phyloP scores from a whole-genome alignment of 2,113 vertebrate genomes.

The Tupaia chinensis region DNA sequence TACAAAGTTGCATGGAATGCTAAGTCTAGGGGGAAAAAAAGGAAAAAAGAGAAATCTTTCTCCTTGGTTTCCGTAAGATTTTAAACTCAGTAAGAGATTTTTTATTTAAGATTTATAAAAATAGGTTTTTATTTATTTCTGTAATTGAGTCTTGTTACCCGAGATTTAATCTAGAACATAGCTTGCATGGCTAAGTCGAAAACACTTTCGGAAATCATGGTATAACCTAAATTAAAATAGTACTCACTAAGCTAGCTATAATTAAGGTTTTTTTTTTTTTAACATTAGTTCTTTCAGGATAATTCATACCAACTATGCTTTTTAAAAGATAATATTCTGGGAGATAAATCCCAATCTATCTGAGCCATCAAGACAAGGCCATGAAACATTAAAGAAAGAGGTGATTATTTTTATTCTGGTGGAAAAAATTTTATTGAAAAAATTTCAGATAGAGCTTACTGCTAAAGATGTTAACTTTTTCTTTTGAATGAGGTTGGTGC shows the following conservation, averaged over 20 bases:
- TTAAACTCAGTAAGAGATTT: slow-evolving; percentile 43
- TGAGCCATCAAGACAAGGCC: not conserved
- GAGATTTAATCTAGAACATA: slow-evolving; percentile 53
- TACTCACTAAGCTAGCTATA: not conserved
- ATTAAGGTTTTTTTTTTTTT: not conserved
- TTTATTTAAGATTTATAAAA: slow-evolving; percentile 58
- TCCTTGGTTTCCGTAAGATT: slow-evolving; percentile 59
- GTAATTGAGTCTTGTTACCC: not conserved
- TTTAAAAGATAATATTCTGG: not conserved
- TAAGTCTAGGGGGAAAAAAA: slow-evolving; percentile 32
- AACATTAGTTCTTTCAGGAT: not conserved
- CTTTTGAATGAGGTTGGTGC: not conserved
- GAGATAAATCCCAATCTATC: not conserved
- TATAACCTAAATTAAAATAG: slow-evolving; percentile 32
- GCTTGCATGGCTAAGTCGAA: slow-evolving; percentile 43
- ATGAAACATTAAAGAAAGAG: not conserved
- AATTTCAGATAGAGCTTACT: not conserved
- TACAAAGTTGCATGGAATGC: slow-evolving; percentile 48
- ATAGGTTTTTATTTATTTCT: not conserved
- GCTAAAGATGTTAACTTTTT: not conserved
- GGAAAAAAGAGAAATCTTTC: slow-evolving; percentile 19
- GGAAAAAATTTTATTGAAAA: slow-evolving; percentile 14
- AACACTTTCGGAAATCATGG: slow-evolving; percentile 29
- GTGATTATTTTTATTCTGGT: not conserved
- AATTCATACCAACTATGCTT: no score